Conservation (phyloP, 1,140 invertebrate species). For the Drosophila paulistorum region DNA sequence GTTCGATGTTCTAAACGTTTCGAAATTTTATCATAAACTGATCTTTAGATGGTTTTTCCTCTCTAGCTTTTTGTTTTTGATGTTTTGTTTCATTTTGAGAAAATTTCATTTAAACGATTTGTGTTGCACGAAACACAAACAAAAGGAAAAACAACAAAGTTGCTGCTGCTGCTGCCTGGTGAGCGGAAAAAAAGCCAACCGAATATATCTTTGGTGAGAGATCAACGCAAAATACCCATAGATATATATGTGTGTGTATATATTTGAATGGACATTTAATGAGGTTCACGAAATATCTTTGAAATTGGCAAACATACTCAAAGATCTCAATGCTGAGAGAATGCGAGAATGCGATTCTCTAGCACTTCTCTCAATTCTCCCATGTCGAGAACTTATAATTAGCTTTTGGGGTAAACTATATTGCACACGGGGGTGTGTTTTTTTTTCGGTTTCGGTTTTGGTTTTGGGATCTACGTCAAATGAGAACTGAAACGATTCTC, state of each 20-base stretch:
- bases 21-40: constrained; percentile 83
- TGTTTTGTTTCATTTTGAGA: constrained; percentile 39
- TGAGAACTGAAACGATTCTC: constrained; percentile 3
- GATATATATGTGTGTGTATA: not conserved
- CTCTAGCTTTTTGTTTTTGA: constrained; percentile 51
- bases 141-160: constrained; percentile 41
- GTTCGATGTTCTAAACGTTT: constrained; percentile 76
- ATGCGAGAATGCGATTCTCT: not conserved
- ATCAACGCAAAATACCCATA: constrained; percentile 30
- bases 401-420: constrained; percentile 14
- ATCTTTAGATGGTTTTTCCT: constrained; percentile 62
- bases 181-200: constrained; percentile 3
- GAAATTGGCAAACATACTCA: constrained; percentile 58
- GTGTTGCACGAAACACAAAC: constrained; percentile 32
- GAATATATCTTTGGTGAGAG: constrained; percentile 36
- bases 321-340: constrained; percentile 18
- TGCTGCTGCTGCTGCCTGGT: not conserved
- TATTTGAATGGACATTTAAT: constrained; percentile 71
- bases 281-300: constrained; percentile 64
- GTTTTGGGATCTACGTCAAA: not conserved
- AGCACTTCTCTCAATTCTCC: constrained; percentile 20
- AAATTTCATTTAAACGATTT: constrained; percentile 47
- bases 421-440: constrained; percentile 44
- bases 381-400: constrained; percentile 48
- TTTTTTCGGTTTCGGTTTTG: no score